Conservation (phyloP, 2,888 invertebrate species). For the Vanessa cardui region DNA sequence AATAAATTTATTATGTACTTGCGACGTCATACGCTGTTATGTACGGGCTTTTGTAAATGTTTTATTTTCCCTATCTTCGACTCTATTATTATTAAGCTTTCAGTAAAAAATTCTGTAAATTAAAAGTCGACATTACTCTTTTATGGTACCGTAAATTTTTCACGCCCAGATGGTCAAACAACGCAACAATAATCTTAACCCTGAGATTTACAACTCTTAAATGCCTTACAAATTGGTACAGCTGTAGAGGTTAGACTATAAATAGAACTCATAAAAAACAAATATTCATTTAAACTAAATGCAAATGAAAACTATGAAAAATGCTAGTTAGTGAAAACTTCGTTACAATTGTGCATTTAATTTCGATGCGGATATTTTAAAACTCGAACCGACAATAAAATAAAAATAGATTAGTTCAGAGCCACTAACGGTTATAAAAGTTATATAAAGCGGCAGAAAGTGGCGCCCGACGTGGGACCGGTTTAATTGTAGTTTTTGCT, state of each 20-base stretch:
- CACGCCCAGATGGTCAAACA: too few species aligned
- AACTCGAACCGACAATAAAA: constrained; percentile 22
- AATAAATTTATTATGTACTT: constrained; percentile 11
- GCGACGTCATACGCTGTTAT: background rate
- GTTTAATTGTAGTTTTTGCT: constrained; percentile 38
- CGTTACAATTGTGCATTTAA: constrained; percentile 22
- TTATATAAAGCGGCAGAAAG: constrained; percentile 26
- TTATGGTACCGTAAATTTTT: too few species aligned
- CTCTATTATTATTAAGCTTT: too few species aligned
- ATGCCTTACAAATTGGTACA: too few species aligned
- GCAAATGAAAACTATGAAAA: background rate
- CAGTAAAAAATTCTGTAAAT: too few species aligned
- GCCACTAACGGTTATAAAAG: constrained; percentile 35
- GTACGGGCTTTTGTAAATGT: background rate
- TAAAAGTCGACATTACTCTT: too few species aligned
- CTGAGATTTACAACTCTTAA: too few species aligned
- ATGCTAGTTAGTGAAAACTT: constrained; percentile 6
- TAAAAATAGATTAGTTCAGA: constrained; percentile 30
- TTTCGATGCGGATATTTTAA: constrained; percentile 20
- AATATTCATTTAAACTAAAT: background rate
- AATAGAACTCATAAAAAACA: background rate
- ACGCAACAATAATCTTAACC: too few species aligned
- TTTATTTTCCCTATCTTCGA: too few species aligned
- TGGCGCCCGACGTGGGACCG: constrained; percentile 34
- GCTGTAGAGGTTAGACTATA: too few species aligned